These are phyloP conservation scores for Auanema sp. DNA, from an alignment of 2,888 invertebrate species.

Conservation along the genomic window DNA sequence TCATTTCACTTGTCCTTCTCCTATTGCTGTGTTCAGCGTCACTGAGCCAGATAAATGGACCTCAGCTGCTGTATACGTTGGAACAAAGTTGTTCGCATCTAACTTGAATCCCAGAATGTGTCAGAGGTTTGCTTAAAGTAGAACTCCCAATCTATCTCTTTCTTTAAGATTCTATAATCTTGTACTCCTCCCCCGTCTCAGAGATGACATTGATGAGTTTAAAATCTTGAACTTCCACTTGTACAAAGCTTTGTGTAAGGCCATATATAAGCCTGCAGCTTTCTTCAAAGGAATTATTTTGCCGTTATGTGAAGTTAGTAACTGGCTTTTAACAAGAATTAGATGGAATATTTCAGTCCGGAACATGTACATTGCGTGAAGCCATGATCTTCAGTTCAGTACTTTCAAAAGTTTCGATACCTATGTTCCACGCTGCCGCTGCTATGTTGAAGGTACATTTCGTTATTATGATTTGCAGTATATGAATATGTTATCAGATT, in stretches of 20 bases:
- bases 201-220: conserved; percentile 93
- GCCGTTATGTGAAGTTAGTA: conserved; percentile 69
- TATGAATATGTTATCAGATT: conserved; percentile 74
- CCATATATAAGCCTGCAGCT: conserved; percentile 92
- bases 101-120: conserved; percentile 94
- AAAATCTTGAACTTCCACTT: conserved; percentile 93
- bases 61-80: conserved; percentile 95
- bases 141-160: conserved; percentile 36
- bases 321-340: background rate
- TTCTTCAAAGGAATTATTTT: conserved; percentile 88
- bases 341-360: conserved; percentile 74
- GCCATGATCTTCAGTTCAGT: conserved; percentile 93
- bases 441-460: conserved; percentile 71
- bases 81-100: conserved; percentile 92
- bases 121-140: conserved; percentile 72
- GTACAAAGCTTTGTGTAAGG: conserved; percentile 87
- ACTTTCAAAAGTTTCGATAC: conserved; percentile 85
- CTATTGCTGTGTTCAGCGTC: conserved; percentile 25
- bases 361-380: conserved; percentile 90
- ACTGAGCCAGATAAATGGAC: conserved; percentile 79
- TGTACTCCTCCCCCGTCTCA: conserved; percentile 82
- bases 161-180: conserved; percentile 78
- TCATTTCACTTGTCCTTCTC: conserved; percentile 3
- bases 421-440: conserved; percentile 90
- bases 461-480: background rate